phyloP scores from a whole-genome alignment of 2,888 invertebrate genomes.

The Ephialtes manifestator region DNA sequence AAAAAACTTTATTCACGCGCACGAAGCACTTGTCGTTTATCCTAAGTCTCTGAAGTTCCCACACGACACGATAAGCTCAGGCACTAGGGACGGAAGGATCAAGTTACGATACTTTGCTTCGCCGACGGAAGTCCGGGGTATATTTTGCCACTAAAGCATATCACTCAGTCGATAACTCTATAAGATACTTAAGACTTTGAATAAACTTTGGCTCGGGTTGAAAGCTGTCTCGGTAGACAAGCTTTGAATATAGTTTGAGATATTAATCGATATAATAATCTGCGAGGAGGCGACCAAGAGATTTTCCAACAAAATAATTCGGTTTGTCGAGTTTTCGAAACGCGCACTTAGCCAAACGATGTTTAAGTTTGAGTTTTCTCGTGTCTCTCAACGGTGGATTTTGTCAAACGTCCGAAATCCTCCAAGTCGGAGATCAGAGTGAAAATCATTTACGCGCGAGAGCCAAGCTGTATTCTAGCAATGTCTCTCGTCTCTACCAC shows the following conservation, averaged over 20 bases:
- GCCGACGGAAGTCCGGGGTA: constrained; percentile 42
- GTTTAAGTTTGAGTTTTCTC: background rate
- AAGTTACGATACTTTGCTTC: constrained; percentile 32
- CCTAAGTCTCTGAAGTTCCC: background rate
- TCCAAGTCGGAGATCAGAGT: constrained; percentile 80
- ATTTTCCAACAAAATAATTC: background rate
- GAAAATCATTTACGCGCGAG: constrained; percentile 73
- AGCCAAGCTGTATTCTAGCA: constrained; percentile 72
- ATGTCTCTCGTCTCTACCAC: constrained; percentile 74
- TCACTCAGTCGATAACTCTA: constrained; percentile 38
- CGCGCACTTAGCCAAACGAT: background rate
- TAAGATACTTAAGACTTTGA: constrained; percentile 26
- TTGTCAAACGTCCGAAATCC: constrained; percentile 77
- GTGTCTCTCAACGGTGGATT: constrained; percentile 32
- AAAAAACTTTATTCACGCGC: constrained; percentile 27
- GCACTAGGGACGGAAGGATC: constrained; percentile 9
- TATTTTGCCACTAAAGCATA: constrained; percentile 15
- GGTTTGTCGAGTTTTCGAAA: background rate
- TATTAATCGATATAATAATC: background rate
- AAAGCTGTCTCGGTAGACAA: background rate
- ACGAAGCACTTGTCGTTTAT: constrained; percentile 26
- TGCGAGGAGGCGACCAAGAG: background rate
- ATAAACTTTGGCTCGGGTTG: constrained; percentile 6
- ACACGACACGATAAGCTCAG: constrained; percentile 32
- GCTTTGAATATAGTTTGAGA: background rate